Evolutionary conservation across 2,888 invertebrate species (phyloP), one percentile per base, ranked within the genome.

Genomic region (Omphaloscelis lunosa): DNA sequence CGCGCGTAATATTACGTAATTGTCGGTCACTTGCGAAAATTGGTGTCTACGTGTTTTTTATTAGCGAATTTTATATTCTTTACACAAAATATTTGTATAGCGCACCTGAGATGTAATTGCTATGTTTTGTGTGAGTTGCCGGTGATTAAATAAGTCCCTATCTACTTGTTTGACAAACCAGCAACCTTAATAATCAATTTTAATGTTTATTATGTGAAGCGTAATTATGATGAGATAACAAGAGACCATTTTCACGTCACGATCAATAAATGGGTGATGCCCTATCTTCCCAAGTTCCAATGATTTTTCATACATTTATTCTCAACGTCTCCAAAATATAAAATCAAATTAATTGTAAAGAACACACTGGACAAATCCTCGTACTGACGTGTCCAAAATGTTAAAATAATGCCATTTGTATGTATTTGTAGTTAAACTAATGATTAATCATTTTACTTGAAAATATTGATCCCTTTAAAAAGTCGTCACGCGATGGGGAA

Each of bases 21-120:
- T 77, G 72, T 73, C 72, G 68, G 75, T 68, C 67, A 87, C 85
- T 89, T 88, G 87, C 78, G 88, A 90, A 89, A 89, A 91, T 85
- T 82, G 73, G 72, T 80, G 77, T 80, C 77, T 84, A 82, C 84
- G 73, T 84, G 83, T 75, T 82, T 84, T 85, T 86, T 86, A 74
- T 85, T 81, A 82, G 72, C 70, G 51, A 58, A 72, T 77, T 82
- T 74, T 82, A 65, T 78, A 74, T 83, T 85, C 69, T 85, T 82
- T 67, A 82, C 69, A 74, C 69, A 78, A 77, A 85, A 75, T 78
- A 74, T 78, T 85, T 77, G 72, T 72, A 56, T 53, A 66, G 34
- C 29, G n/a, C 23, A 72, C 69, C 66, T 78, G 62, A 74, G 23
- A 3, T 68, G 41, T 75, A 77, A 72, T 66, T 59, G 69, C 58